Evolutionary conservation across 2,797 vertebrate species (phyloP).

Genomic region (Sebastes elongatus): DNA sequence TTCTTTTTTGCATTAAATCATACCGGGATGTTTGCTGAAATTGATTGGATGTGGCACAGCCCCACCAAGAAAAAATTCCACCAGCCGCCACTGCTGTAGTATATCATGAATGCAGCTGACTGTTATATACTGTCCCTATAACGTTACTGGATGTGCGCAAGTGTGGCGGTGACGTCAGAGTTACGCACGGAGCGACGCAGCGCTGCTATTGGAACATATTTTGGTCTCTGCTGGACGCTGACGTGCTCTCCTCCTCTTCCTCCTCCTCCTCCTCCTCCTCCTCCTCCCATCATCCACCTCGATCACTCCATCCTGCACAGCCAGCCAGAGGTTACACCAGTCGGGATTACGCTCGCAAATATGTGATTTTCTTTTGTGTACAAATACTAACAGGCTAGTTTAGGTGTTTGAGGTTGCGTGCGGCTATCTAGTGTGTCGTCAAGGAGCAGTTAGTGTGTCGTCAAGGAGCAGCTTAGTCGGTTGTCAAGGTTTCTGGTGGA

Average conservation of each 20-base stretch:
- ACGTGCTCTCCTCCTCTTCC: slow-evolving; percentile 16
- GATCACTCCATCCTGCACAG: slow-evolving; percentile 44
- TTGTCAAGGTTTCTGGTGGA: slow-evolving; percentile 27
- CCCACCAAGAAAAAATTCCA: too few relatives aligned
- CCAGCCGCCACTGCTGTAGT: too few relatives aligned
- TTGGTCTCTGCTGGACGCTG: slow-evolving; percentile 7
- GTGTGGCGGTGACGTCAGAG: slow-evolving; percentile 64
- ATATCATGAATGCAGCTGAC: background rate
- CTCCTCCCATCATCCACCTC: slow-evolving; percentile 27
- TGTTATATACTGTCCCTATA: background rate
- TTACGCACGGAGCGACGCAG: slow-evolving; percentile 59
- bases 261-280: slow-evolving; percentile 11
- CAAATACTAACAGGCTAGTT: background rate
- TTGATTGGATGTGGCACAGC: too few relatives aligned
- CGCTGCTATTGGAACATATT: slow-evolving; percentile 64
- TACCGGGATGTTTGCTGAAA: too few relatives aligned
- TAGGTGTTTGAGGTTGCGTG: background rate
- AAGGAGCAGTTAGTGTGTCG: too few relatives aligned
- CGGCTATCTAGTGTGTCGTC: background rate
- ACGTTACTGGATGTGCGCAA: slow-evolving; percentile 4
- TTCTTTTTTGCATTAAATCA: too few relatives aligned
- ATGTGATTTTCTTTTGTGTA: slow-evolving; percentile 38
- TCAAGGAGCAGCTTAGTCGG: too few relatives aligned
- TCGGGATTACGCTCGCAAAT: slow-evolving; percentile 18
- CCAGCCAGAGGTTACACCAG: slow-evolving; percentile 55